Evolutionary conservation across 2,888 invertebrate species (phyloP).

Genomic region (Acanthoscelides obtectus): DNA sequence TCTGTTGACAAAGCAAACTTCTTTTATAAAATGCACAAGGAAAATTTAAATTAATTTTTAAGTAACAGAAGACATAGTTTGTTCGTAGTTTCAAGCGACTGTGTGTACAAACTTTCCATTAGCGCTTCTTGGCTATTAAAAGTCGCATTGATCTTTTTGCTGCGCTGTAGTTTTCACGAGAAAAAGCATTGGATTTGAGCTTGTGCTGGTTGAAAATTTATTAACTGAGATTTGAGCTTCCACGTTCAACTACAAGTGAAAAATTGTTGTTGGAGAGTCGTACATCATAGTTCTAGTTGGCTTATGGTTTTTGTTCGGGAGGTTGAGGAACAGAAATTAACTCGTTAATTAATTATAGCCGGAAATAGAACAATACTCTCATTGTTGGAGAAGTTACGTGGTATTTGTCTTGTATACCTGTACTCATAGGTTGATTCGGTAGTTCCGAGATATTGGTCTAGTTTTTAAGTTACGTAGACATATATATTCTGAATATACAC

Average conservation of each 20-base stretch:
- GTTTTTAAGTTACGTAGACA: too few relatives aligned
- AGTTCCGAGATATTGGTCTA: too few relatives aligned
- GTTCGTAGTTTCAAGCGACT: not conserved
- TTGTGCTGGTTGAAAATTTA: too few relatives aligned
- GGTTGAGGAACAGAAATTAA: not conserved
- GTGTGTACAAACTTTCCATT: not conserved
- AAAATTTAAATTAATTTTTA: not conserved
- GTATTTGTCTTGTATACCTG: too few relatives aligned
- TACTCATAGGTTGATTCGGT: too few relatives aligned
- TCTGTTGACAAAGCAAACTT: not conserved
- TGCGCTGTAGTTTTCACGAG: not conserved
- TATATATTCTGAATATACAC: too few relatives aligned
- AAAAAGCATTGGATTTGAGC: not conserved
- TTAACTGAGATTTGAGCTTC: not conserved
- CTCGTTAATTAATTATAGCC: not conserved
- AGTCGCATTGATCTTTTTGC: not conserved
- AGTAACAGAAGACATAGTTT: not conserved
- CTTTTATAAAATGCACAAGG: not conserved
- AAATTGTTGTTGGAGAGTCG: not conserved
- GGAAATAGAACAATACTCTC: not conserved
- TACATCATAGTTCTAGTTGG: not conserved
- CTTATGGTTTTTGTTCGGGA: not conserved
- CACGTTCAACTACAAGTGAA: not conserved
- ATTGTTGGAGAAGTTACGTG: too few relatives aligned
- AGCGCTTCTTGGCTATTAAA: not conserved